Conservation (phyloP, 2,797 vertebrate species). For the Sebastiscus albofasciatus region DNA sequence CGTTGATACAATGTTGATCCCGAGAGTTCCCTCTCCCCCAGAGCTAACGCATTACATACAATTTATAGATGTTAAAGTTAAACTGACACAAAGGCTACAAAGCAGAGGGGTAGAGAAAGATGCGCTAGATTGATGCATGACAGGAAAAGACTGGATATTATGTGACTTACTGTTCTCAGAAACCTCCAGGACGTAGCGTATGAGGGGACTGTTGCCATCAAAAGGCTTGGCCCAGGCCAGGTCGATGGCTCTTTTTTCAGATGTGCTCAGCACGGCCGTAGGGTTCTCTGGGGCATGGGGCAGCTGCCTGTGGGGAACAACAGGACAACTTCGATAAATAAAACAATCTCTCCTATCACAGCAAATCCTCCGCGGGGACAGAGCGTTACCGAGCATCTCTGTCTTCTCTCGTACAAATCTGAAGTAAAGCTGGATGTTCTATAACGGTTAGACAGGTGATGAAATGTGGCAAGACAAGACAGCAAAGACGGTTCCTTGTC, state of each 20-base stretch:
- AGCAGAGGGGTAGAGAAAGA: neutral
- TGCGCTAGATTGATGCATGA: neutral
- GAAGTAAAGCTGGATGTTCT: conserved; percentile 45
- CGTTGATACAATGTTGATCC: conserved; percentile 6
- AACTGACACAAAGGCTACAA: neutral
- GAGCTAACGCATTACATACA: conserved; percentile 5
- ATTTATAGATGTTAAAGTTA: conserved; percentile 15
- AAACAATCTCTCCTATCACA: conserved; percentile 37
- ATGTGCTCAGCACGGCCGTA: conserved; percentile 82
- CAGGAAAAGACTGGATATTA: neutral
- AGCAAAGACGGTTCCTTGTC: conserved; percentile 50
- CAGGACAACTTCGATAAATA: conserved; percentile 51
- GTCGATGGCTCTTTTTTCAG: conserved; percentile 92
- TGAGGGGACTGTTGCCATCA: conserved; percentile 95
- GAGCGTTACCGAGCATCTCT: conserved; percentile 3
- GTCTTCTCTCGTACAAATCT: neutral
- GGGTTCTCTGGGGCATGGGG: conserved; percentile 94
- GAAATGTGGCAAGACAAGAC: conserved; percentile 46
- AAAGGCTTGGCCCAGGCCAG: conserved; percentile 95
- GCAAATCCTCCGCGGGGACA: conserved; percentile 24
- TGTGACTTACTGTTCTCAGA: conserved; percentile 94
- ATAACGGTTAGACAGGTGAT: conserved; percentile 55
- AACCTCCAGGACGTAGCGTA: conserved; percentile 93
- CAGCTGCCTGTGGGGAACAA: conserved; percentile 86
- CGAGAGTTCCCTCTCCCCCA: neutral